Base-by-base conservation (phyloP, 1,140 invertebrate species). In the Drosophila micromelanica region DNA sequence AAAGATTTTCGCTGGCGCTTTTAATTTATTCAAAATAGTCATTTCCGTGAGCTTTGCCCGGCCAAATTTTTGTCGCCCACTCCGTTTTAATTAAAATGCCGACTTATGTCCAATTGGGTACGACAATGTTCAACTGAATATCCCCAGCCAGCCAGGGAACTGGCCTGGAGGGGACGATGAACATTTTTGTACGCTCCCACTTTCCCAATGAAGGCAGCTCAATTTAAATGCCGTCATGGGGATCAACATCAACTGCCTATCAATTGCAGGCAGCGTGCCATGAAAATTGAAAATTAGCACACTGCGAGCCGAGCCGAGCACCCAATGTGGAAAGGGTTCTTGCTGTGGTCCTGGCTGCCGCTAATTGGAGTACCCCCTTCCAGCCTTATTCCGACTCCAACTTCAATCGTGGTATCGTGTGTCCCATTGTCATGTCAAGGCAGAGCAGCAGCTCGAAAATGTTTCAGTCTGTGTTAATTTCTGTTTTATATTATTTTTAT, bases 21-120 rank as follows among this genome's bases (percentile, higher is more conserved):
- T 86, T 86, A 86, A 86, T 86, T 87, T 80, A 87, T 86, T 78
- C 71, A 87, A 86, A 87, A 87, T 78, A 86, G 74, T 80, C 81
- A 78, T 81, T 81, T 81, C 71, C 82, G 80, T 76, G 62, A 73
- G 79, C 59, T 75, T 72, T 69, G 59, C 49, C n/a, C 69, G 32
- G 20, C 13, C 42, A 27, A 27, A 40, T 42, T 55, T 12, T 38
- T 20, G 56, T 40, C 57, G 6, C 38, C 37, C 32, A 30, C 61
- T 71, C 72, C 59, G 32, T 86, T 86, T 87, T 78, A 87, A 86
- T 86, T 86, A 81, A 87, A 81, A 78, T 69, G 64, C 64, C 78
- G 85, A 86, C 82, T 87, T 86, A 86, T 78, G 72, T 86, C 49
- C 77, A 84, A 73, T 77, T 73, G 42, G 60, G 30, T 55, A 27